Base-by-base conservation (phyloP, 2,797 vertebrate genomes). In the Paratrypauchen microcephalus region DNA sequence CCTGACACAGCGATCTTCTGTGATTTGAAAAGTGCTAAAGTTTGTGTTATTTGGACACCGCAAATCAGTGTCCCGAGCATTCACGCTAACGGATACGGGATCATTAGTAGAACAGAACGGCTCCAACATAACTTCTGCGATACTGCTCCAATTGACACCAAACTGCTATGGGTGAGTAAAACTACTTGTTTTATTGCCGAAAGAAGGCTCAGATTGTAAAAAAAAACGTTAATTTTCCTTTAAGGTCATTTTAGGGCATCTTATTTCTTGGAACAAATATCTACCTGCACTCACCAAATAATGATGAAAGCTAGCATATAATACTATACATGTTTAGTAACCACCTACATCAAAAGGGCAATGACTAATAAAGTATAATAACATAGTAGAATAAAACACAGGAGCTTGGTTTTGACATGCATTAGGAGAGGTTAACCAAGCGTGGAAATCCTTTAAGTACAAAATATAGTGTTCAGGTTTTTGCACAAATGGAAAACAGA, bases 381-480 rank as follows among this genome's bases (percentile, higher is more conserved):
- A 65, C 54, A 66, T 21, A 73, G 6, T 39, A 32, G 48, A 74
- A 55, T 26, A 69, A 67, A 77, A 71, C 28, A 26, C 58, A 12
- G 54, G 54, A 52, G 23, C 48, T 69, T 4, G 26, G 50, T 69
- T 66, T 70, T 86, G 56, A 63, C 54, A 9, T 41, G 8, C 60
- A 30, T 54, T 52, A 84, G 83, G 58, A 81, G 78, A 77, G 71
- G 41, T 55, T 63, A 52, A 72, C 48, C 59, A 71, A 61, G 60
- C 36, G 59, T 47, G 63, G 21, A 64, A 75, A 79, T 70, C 26
- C 48, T 23, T 21, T 61, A 36, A 74, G 48, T 57, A 59, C 45
- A 62, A 65, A 59, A 71, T 12, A 50, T 47, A 66, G 68, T 32
- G 41, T 58, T 78, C 75, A 77, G 54, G 59, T 55, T 56, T 36